Evolutionary conservation across 2,797 vertebrate species (phyloP).

Genomic region (Tamandua tetradactyla): DNA sequence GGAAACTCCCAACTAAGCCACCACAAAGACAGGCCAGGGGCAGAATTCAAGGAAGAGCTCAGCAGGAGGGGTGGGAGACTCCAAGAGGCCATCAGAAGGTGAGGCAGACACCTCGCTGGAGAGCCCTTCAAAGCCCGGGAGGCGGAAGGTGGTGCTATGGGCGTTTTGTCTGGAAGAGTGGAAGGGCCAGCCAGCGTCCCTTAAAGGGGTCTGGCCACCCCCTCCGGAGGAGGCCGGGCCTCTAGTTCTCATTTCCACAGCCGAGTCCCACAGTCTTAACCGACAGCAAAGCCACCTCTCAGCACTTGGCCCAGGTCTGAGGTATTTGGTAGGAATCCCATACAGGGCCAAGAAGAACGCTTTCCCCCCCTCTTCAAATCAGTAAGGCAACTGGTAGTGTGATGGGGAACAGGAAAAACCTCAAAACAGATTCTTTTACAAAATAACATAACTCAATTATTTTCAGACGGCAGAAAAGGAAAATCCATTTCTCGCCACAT

Average conservation of each 20-base stretch:
- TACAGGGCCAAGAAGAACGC: neutral
- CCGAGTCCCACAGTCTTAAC: neutral
- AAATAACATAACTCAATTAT: conserved; percentile 70
- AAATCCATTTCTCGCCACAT: conserved; percentile 49
- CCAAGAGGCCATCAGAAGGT: fast-evolving
- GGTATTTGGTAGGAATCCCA: neutral
- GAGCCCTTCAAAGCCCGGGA: neutral
- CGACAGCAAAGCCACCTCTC: neutral
- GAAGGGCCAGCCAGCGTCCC: neutral
- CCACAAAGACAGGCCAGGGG: neutral
- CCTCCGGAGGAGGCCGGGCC: neutral
- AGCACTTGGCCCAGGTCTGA: neutral
- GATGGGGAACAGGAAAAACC: conserved; percentile 52
- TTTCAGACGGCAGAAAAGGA: conserved; percentile 51
- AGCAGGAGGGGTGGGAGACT: neutral
- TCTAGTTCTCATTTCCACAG: neutral
- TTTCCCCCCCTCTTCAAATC: neutral
- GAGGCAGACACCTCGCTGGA: neutral
- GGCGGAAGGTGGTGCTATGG: neutral
- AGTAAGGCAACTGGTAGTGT: conserved; percentile 7
- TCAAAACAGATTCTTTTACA: conserved; percentile 72
- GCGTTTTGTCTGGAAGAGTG: neutral
- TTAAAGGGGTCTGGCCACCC: neutral
- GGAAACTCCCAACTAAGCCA: neutral
- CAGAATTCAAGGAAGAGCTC: conserved; percentile 7